phyloP scores from a whole-genome alignment of 1,140 invertebrate genomes.

The Heliconius hermathena region DNA sequence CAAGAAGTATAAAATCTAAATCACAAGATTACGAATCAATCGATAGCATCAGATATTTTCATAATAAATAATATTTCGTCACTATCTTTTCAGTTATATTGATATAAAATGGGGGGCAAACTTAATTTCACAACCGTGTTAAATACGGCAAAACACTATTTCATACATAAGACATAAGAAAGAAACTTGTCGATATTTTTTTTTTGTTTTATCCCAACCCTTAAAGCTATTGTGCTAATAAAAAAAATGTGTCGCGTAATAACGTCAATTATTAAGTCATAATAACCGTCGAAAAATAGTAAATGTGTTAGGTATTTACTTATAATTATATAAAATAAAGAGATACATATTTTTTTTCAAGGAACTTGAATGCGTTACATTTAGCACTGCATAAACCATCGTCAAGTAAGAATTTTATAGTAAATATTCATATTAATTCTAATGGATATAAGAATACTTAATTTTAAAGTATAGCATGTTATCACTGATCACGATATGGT shows the following conservation, averaged over 20 bases:
- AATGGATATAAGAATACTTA: constrained; percentile 50
- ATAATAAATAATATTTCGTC: constrained; percentile 9
- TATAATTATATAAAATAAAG: constrained; percentile 57
- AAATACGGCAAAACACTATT: constrained; percentile 32
- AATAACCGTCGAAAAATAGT: constrained; percentile 76
- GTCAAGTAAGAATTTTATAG: constrained; percentile 40
- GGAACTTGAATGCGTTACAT: constrained; percentile 66
- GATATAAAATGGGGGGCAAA: constrained; percentile 43
- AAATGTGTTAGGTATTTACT: constrained; percentile 62
- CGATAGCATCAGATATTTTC: constrained; percentile 69
- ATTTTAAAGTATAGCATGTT: constrained; percentile 54
- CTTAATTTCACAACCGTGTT: constrained; percentile 55
- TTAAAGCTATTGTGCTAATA: constrained; percentile 75
- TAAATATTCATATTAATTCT: constrained; percentile 40
- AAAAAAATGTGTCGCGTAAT: constrained; percentile 54
- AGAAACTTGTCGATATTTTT: constrained; percentile 43
- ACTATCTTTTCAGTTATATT: constrained; percentile 38
- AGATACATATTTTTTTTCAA: constrained; percentile 49
- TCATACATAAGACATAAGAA: constrained; percentile 33
- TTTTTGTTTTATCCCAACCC: constrained; percentile 51
- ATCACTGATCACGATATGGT: constrained; percentile 76
- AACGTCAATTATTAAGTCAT: constrained; percentile 52
- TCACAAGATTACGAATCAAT: constrained; percentile 75
- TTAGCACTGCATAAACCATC: constrained; percentile 50
- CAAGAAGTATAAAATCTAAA: constrained; percentile 82